Evolutionary conservation across 2,888 invertebrate genomes (phyloP), one percentile per base, ranked within the genome.

Genomic region (Asteroscopus sphinx): DNA sequence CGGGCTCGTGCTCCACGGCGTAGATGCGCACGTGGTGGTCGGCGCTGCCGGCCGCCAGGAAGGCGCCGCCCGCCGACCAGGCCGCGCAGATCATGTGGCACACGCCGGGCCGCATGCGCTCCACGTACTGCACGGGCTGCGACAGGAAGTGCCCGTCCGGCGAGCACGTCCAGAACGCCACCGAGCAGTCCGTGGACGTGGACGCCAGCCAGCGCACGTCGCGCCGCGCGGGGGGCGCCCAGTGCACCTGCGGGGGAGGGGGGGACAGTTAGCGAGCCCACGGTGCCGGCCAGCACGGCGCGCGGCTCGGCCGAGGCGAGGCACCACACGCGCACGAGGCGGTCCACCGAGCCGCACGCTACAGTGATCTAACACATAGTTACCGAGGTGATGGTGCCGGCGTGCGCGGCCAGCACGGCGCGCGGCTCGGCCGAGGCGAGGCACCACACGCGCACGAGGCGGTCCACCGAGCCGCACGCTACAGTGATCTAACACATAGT

Each of bases 1-100:
- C 72, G 3, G 78, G 76, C 52, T 77, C 81, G 25, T 96, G 92
- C 48, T 97, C 96, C 80, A 97, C 96, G 17, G 96, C 96, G 86
- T 99, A 99, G n/a, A 99, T 97, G 21, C 98, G 94, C 17, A 99
- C 98, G 86, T 98, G 97, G 87, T 98, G 98, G 93, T 99, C 99
- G 0, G 98, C 98, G 57, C 97, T 98, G 45, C 99, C 99, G 6
- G 99, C 97, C 3, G 99, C 99, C 74, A 99, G 95, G 89, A 92
- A 89, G 9, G 87, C 88, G 16, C 90, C 92, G 1, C 98, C 65
- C 96, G 95, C 93, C 0, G 87, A 88, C 92, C 92, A 92, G 1
- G 92, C 91, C 2, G 91, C 97, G 88, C 99, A 99, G 79, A 99
- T 96, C 97, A 99, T 99, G 94, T 99, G 98, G 28, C 98, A 98